Conservation (phyloP, 1,140 invertebrate genomes). For the Papilio polytes region DNA sequence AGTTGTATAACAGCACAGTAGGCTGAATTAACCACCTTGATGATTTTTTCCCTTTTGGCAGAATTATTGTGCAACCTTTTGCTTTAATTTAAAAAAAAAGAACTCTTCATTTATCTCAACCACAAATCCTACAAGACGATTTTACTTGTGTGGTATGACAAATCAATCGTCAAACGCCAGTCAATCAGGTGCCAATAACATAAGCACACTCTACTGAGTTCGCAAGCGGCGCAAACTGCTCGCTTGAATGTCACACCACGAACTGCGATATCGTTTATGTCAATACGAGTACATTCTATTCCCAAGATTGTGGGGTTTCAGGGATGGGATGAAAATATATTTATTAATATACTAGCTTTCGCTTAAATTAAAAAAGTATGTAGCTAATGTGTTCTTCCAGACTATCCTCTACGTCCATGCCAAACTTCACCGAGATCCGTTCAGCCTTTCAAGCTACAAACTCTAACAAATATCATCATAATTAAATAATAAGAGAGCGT, state of each 20-base stretch:
- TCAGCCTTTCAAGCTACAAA: too few relatives aligned
- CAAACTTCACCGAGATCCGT: too few relatives aligned
- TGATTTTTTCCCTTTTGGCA: neutral
- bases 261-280: neutral
- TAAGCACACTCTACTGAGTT: neutral
- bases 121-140: neutral
- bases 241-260: neutral
- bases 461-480: too few relatives aligned
- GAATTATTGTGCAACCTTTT: neutral
- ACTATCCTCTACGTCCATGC: too few relatives aligned
- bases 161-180: neutral
- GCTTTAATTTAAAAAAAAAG: neutral
- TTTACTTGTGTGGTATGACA: neutral
- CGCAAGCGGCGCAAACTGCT: neutral
- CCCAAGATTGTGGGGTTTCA: neutral
- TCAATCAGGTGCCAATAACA: neutral
- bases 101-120: neutral
- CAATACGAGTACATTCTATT: neutral
- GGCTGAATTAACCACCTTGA: neutral
- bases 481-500: too few relatives aligned
- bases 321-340: too few relatives aligned
- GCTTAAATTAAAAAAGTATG: too few relatives aligned
- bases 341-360: too few relatives aligned
- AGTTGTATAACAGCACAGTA: neutral
- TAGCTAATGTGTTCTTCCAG: too few relatives aligned